Base-by-base conservation (phyloP, 1,140 invertebrate species). In the Pogonus chalceus region DNA sequence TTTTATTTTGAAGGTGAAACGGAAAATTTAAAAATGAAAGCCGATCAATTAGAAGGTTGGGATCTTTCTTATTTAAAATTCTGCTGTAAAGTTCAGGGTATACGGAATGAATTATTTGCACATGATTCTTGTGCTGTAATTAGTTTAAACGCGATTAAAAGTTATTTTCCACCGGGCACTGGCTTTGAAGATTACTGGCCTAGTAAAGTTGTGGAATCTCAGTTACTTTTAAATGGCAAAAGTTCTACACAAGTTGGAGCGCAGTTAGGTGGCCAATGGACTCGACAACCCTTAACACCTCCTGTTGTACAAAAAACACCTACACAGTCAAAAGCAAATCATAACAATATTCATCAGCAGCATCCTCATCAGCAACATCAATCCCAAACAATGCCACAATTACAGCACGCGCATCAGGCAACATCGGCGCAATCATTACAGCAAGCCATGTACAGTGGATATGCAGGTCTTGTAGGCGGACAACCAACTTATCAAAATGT, bases 1-100 rank as follows among this genome's bases (percentile, higher is more conserved):
- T 94, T 93, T 71, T 92, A 92, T 69, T 92, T 94, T 67, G 90
- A 92, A 74, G 89, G 89, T 55, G 90, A 94, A 75, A 92, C 88
- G 0, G 88, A 92, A 65, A 90, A 89, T 70, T 73, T 92, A 0
- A 90, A 90, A 65, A 77, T 85, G 35, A 90, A 91, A 65, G 87
- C 89, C 31, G 83, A 89, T 63, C 82, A 85, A 64, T 71, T 92
- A 31, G 86, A 88, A 62, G 88, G 88, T 46, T 95, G 91, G 92
- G 90, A 93, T 71, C 68, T 94, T 43, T 88, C 90, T 0, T 94
- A 94, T 69, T 75, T 95, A 43, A 93, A 93, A 70, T 92, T 95
- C 67, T 93, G 91, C 72, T 93, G 91, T 73, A 93, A 93, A 72
- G 90, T 92, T 51, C 90, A 93, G 75, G 90, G 89, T 49, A 92